Conservation (phyloP, 1,140 invertebrate species). For the Heliothis subflexa region DNA sequence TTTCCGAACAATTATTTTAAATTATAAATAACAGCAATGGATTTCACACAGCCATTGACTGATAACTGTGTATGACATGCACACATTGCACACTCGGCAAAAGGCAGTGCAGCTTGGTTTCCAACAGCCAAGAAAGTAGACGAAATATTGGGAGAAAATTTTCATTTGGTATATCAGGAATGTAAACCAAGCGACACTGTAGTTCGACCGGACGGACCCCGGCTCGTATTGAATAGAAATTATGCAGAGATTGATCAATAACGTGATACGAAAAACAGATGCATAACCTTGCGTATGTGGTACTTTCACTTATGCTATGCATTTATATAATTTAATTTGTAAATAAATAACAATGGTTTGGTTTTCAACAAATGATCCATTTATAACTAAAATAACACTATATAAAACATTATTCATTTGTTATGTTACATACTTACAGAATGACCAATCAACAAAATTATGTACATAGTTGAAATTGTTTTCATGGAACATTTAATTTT, state of each 20-base stretch:
- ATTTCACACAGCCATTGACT: not conserved
- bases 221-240: too few relatives aligned
- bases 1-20: not conserved
- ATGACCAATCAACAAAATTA: slow-evolving; percentile 16
- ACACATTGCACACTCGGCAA: too few relatives aligned
- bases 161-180: too few relatives aligned
- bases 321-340: slow-evolving; percentile 7
- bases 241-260: too few relatives aligned
- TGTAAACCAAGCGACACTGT: too few relatives aligned
- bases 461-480: not conserved
- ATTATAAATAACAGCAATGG: not conserved
- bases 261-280: not conserved
- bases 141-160: too few relatives aligned
- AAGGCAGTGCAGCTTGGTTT: too few relatives aligned
- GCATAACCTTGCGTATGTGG: not conserved
- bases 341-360: slow-evolving; percentile 38
- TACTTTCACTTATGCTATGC: not conserved
- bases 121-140: too few relatives aligned
- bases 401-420: slow-evolving; percentile 49
- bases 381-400: slow-evolving; percentile 61
- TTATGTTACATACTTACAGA: not conserved
- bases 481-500: slow-evolving; percentile 1
- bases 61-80: not conserved
- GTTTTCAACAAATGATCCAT: slow-evolving; percentile 51
- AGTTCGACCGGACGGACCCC: too few relatives aligned